Conservation (phyloP, 92 coral and sea anemone species). For the Hydrozoanthus gracilis region DNA sequence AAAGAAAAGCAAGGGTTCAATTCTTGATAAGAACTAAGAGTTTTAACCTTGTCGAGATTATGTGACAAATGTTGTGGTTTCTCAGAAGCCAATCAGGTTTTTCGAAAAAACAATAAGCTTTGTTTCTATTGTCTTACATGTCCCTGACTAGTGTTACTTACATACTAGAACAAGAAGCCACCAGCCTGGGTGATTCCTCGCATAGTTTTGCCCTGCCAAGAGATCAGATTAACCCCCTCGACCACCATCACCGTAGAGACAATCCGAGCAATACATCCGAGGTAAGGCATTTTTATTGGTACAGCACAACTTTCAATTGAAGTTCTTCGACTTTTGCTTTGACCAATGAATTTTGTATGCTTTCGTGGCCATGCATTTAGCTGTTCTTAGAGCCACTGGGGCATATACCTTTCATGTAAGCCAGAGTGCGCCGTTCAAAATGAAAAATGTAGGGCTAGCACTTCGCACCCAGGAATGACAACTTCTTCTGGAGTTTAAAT, state of each 20-base stretch:
- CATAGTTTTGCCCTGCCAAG: slow-evolving; percentile 37
- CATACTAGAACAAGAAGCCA: slow-evolving; percentile 46
- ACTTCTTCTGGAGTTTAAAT: neutral
- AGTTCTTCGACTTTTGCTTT: neutral
- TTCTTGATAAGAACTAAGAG: neutral
- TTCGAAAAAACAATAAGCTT: slow-evolving; percentile 11
- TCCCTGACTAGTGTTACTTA: slow-evolving; percentile 44
- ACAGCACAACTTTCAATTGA: neutral
- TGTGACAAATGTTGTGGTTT: slow-evolving; percentile 20
- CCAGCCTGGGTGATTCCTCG: slow-evolving; percentile 37
- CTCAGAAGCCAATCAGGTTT: slow-evolving; percentile 25
- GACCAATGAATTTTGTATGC: slow-evolving; percentile 35
- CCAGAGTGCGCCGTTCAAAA: slow-evolving; percentile 32
- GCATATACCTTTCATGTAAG: neutral
- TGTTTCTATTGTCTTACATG: slow-evolving; percentile 43
- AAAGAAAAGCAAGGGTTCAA: too few relatives aligned
- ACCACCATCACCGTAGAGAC: neutral
- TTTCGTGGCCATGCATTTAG: slow-evolving; percentile 37
- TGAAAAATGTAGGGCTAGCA: neutral
- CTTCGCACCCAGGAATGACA: neutral
- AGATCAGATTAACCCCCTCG: slow-evolving; percentile 4
- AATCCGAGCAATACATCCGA: neutral
- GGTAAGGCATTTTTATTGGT: slow-evolving; percentile 14
- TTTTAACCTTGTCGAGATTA: neutral
- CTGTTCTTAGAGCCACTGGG: slow-evolving; percentile 6